Evolutionary conservation across 2,888 invertebrate species (phyloP), one percentile per base, ranked within the genome.

Genomic region (Neocrepidodera transversa): DNA sequence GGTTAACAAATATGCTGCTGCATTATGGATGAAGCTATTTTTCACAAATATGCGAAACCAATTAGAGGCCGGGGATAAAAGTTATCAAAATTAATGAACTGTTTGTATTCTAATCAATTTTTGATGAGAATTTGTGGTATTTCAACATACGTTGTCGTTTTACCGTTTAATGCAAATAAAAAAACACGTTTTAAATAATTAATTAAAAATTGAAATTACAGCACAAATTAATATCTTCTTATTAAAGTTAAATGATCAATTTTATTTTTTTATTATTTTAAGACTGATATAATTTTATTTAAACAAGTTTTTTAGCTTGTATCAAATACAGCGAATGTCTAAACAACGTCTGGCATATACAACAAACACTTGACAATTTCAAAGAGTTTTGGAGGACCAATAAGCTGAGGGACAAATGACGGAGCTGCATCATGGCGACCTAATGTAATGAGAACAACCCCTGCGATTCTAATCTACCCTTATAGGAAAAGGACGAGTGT

Each of bases 381-480:
- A 53, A 53, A 58, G 53, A 52, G 30, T 51, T 52, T 59, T 60
- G 56, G 58, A 63, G 58, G 56, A 64, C 66, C 65, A 66, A 65
- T 64, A 43, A 62, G 68, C 68, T 52, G 64, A 49, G 50, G 61
- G 26, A 53, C 53, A 43, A 52, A 52, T 43, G 60, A 61, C 60
- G 52, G 48, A 49, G 50, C 49, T 68, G 17, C 70, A 69, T 66
- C 64, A 72, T 72, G 72, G 72, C 72, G 69, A 67, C 71, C 69
- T 70, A 71, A 71, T 70, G 70, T 68, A 72, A 71, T 71, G 72
- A 71, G 58, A 53, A 43, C 58, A 52, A 42, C 58, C 58, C 58
- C 58, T 52, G 53, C 35, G 58, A 58, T 58, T 18, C 36, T 58
- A 58, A 58, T 58, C 58, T 58, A 58, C 58, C 58, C 58, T 53